Conservation (phyloP, 1,140 invertebrate species). For the Littorina saxatilis region DNA sequence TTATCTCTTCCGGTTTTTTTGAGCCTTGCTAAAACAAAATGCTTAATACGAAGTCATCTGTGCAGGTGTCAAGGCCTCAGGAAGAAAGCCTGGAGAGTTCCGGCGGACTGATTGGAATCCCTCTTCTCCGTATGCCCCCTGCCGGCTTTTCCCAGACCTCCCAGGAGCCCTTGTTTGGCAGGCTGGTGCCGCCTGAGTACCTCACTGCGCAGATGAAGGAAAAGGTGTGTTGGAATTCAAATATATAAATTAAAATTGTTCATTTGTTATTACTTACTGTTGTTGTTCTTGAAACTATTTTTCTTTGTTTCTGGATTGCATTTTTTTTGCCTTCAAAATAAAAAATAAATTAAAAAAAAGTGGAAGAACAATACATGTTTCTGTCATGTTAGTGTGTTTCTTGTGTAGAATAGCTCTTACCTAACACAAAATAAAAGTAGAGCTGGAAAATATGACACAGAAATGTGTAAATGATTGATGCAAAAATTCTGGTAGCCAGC, state of each 20-base stretch:
- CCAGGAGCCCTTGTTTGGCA: constrained; percentile 21
- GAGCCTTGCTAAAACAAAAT: too few species aligned
- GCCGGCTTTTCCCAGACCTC: constrained; percentile 6
- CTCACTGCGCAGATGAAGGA: background rate
- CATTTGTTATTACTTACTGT: background rate
- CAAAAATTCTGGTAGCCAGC: too few species aligned
- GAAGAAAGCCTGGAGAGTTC: background rate
- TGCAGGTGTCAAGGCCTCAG: background rate
- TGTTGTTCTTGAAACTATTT: background rate
- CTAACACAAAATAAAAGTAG: too few species aligned
- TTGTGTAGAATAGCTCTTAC: too few species aligned
- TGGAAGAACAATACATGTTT: too few species aligned
- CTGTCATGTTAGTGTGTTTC: too few species aligned
- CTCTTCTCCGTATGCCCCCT: background rate
- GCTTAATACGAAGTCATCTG: too few species aligned
- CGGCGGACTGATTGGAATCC: background rate
- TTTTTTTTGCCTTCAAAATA: too few species aligned
- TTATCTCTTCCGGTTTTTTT: too few species aligned
- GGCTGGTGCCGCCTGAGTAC: constrained; percentile 29
- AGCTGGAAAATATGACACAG: too few species aligned
- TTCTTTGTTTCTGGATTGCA: constrained; percentile 8
- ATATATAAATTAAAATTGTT: background rate
- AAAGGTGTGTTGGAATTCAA: background rate
- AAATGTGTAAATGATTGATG: too few species aligned
- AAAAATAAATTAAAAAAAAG: too few species aligned